A percentile compares a stretch with the other conserved stretches of the same genome.
phyloP scores from a whole-genome alignment of 1,140 invertebrate genomes.

The Artemia franciscana region DNA sequence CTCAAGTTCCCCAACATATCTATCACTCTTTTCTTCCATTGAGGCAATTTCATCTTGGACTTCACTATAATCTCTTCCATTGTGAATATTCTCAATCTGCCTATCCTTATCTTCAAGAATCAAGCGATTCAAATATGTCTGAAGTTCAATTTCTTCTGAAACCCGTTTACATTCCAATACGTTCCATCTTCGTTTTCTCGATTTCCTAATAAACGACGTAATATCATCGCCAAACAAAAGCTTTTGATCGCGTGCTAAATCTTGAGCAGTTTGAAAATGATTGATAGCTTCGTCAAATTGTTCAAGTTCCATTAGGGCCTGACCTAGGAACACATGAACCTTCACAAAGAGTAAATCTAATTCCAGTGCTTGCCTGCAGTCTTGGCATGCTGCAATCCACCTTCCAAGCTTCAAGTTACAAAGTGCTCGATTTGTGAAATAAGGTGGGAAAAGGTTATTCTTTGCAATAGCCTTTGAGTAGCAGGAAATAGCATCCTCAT shows the following conservation, averaged over 20 bases:
- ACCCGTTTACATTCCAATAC: constrained; percentile 80
- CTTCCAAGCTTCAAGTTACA: constrained; percentile 70
- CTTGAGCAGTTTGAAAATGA: constrained; percentile 79
- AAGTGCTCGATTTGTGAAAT: constrained; percentile 88
- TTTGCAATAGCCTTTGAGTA: constrained; percentile 92
- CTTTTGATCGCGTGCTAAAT: constrained; percentile 79
- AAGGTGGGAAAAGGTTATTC: constrained; percentile 70
- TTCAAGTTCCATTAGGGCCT: constrained; percentile 62
- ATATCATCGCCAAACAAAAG: constrained; percentile 94
- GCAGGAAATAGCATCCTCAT: constrained; percentile 73
- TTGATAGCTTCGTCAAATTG: constrained; percentile 81
- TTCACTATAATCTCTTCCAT: constrained; percentile 25
- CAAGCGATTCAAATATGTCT: constrained; percentile 67
- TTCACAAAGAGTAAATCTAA: constrained; percentile 69
- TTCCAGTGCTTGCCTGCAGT: constrained; percentile 63
- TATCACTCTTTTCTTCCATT: constrained; percentile 47
- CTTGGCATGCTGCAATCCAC: constrained; percentile 70
- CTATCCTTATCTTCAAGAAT: constrained; percentile 58
- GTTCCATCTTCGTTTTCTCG: constrained; percentile 73
- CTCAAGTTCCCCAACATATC: constrained; percentile 49
- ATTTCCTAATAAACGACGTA: constrained; percentile 58
- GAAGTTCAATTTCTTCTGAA: constrained; percentile 61
- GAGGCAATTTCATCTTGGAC: constrained; percentile 31
- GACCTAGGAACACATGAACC: constrained; percentile 84
- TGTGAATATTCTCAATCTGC: constrained; percentile 35